A percentile compares a stretch with the other conserved stretches of the same genome.
Conservation (phyloP, 1,140 invertebrate species). For the Pachypsylla venusta region DNA sequence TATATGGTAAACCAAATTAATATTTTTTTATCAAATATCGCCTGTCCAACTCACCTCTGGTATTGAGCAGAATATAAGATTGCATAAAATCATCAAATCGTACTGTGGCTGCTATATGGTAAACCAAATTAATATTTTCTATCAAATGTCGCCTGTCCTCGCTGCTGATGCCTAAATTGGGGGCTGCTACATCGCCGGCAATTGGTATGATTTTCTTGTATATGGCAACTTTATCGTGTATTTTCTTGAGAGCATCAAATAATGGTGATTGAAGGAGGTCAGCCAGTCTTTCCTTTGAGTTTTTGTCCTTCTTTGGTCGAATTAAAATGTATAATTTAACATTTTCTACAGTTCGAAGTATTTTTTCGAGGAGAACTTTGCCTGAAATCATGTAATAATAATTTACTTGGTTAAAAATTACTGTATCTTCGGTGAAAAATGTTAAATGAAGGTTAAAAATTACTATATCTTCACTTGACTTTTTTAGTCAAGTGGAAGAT, state of each 20-base stretch:
- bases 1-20: conserved; percentile 37
- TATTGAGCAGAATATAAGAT: not conserved
- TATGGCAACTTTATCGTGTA: conserved; percentile 24
- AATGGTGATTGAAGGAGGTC: not conserved
- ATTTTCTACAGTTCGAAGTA: not conserved
- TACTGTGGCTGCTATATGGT: conserved; percentile 1
- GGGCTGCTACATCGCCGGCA: conserved; percentile 37
- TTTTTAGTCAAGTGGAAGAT: too few relatives aligned
- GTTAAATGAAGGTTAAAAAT: too few relatives aligned
- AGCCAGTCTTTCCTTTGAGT: not conserved
- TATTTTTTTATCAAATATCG: too few relatives aligned
- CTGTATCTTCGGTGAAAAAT: too few relatives aligned
- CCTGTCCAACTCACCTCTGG: conserved; percentile 6
- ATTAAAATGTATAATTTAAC: not conserved
- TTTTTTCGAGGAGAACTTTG: not conserved
- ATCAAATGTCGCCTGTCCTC: conserved; percentile 47
- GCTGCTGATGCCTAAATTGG: conserved; percentile 34
- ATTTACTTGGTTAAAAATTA: too few relatives aligned
- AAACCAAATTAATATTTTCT: conserved; percentile 58
- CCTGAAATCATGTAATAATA: too few relatives aligned
- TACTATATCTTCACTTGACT: too few relatives aligned
- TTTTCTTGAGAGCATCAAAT: not conserved
- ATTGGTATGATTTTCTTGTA: conserved; percentile 43
- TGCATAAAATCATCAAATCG: not conserved
- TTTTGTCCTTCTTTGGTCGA: not conserved